Evolutionary conservation across 2,888 invertebrate species (phyloP), one percentile per base, ranked within the genome.

Genomic region (Aspidiotus rigidus): DNA sequence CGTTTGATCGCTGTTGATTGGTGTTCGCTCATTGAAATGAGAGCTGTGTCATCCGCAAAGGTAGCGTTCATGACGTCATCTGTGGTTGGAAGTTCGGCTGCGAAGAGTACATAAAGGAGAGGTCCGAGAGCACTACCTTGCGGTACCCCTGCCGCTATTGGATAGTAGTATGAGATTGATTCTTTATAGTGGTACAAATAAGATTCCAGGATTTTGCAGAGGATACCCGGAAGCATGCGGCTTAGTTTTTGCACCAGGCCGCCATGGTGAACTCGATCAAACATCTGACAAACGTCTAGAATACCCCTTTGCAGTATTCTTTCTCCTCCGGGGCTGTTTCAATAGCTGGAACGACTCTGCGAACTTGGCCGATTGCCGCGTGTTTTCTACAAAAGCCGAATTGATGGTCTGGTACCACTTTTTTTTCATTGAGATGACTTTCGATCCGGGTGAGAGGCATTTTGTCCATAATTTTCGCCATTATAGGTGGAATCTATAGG

Each of bases 101-200:
- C 16, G 16, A 60, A 42, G n/a, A n/a, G 40, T 13, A 9, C 10
- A 17, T 66, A 59, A 16, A 62, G 56, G 17, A 8, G 17, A 7
- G 42, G 56, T 11, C 7, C 54, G 2, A 62, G 40, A 13, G 41
- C 49, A 13, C 62, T 44, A 53, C 62, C 28, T 62, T 69, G 44
- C 8, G 60, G 59, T 9, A 67, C 60, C 8, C 67, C 60, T 56
- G 53, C 67, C 28, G 17, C 15, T 16, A 67, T 59, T 28, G 60
- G 49, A 16, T 17, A 59, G 13, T 64, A 39, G 16, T 15, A 41
- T 55, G 55, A 64, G 28, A 41, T 54, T 40, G 54, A 16, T n/a
- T 40, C n/a, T 7, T 64, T 55, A 40, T n/a, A 28, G 15, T 44
- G 17, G 39, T 17, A 9, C 7, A 44, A 11, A 13, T 44, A 62